phyloP scores from a whole-genome alignment of 2,888 invertebrate genomes.

The Xylocampa areola region DNA sequence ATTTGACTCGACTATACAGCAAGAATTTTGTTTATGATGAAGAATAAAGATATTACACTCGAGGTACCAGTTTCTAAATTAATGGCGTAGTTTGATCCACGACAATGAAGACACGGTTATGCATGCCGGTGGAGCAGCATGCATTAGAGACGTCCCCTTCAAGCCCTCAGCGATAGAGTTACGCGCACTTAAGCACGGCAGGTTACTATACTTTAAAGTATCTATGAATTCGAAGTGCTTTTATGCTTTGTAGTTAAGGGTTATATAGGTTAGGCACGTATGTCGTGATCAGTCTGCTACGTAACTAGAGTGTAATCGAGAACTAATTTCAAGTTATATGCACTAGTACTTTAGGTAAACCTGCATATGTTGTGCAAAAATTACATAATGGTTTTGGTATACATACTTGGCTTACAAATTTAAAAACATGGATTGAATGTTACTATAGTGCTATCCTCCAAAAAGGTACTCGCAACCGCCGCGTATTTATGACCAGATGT shows the following conservation, averaged over 20 bases:
- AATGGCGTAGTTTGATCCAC: conserved; percentile 35
- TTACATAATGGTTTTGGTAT: too few species aligned
- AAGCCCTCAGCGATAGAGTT: conserved; percentile 65
- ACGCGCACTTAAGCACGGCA: conserved; percentile 73
- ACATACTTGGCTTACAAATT: background rate
- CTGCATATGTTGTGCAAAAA: too few species aligned
- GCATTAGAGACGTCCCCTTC: conserved; percentile 56
- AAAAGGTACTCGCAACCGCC: too few species aligned
- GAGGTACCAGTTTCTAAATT: conserved; percentile 20
- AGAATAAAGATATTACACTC: conserved; percentile 9
- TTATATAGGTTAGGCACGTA: background rate
- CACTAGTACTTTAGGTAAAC: too few species aligned
- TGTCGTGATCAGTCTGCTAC: conserved; percentile 25
- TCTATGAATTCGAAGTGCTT: conserved; percentile 44
- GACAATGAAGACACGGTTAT: conserved; percentile 46
- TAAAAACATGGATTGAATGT: too few species aligned
- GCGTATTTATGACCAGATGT: too few species aligned
- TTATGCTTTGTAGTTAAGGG: conserved; percentile 23
- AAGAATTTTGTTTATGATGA: conserved; percentile 9
- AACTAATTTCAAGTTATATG: conserved; percentile 23
- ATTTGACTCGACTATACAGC: conserved; percentile 11
- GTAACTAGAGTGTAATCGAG: conserved; percentile 19
- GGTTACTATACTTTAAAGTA: conserved; percentile 50
- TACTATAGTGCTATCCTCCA: too few species aligned
- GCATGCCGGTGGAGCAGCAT: conserved; percentile 49